Percentiles rank a stretch among this genome's conserved stretches.
phyloP scores from a whole-genome alignment of 2,797 vertebrate species.

The Peromyscus attwateri region DNA sequence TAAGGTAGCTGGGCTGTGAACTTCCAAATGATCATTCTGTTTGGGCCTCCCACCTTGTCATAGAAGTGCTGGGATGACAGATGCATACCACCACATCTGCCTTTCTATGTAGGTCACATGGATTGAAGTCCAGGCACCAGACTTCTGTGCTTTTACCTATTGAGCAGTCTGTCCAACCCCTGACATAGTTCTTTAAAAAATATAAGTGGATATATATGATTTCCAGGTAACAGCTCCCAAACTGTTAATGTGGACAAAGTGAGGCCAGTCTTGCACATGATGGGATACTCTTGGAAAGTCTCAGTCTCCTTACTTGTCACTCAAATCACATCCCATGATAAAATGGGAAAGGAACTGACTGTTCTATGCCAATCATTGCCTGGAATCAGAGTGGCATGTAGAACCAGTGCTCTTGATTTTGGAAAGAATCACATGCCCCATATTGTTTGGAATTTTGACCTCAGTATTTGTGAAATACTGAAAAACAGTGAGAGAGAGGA shows the following conservation, averaged over 20 bases:
- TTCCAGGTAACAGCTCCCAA: not conserved
- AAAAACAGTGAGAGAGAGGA: not conserved
- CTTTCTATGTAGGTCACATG: not conserved
- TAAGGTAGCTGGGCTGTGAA: not conserved
- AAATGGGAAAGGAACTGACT: not conserved
- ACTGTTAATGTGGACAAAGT: not conserved
- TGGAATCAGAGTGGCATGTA: not conserved
- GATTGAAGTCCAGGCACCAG: not conserved
- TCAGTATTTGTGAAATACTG: conserved; percentile 1
- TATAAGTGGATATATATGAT: not conserved
- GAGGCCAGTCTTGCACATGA: not conserved
- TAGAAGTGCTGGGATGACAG: not conserved
- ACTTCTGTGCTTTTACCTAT: not conserved
- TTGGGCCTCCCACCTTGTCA: not conserved
- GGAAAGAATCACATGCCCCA: conserved; percentile 15
- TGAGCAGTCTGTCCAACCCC: not conserved
- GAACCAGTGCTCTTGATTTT: not conserved
- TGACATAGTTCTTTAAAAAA: conserved; percentile 48
- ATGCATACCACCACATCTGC: not conserved
- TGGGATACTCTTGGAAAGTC: not conserved
- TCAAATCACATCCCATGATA: not conserved
- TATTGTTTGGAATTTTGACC: conserved; percentile 20
- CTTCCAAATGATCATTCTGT: not conserved
- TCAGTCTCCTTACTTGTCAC: not conserved
- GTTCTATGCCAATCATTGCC: not conserved